These are phyloP conservation scores for Xyliphius kryptos DNA, from an alignment of 2,113 vertebrate genomes.

Conservation along the genomic window DNA sequence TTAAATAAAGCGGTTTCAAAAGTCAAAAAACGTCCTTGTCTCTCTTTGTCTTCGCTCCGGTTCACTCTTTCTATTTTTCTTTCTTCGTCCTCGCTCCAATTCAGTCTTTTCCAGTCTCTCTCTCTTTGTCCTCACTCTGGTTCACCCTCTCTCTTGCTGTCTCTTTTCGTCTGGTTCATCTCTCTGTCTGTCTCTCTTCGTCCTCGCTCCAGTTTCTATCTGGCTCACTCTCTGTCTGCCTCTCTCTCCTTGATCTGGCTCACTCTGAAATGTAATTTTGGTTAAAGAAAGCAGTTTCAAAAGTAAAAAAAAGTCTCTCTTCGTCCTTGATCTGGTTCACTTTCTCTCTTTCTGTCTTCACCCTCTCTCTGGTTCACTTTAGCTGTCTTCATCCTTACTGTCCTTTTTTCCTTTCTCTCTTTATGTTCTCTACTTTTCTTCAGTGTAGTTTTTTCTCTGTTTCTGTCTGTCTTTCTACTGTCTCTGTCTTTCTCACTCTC, in stretches of 20 bases:
- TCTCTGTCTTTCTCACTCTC: constrained; percentile 61
- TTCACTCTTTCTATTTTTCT: constrained; percentile 10
- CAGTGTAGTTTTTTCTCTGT: no score
- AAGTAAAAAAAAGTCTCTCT: no score
- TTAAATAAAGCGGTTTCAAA: no score
- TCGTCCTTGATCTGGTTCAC: constrained; percentile 1
- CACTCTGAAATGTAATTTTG: no score
- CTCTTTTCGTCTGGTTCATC: no score
- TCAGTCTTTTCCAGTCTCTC: neutral
- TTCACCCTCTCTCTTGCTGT: no score
- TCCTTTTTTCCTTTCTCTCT: no score
- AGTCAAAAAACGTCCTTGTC: no score
- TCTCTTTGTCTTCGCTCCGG: no score
- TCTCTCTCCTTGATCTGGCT: constrained; percentile 46
- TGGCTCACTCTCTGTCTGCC: constrained; percentile 14
- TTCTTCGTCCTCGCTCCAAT: constrained; percentile 59
- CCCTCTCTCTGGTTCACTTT: constrained; percentile 54
- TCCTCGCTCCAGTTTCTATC: constrained; percentile 8
- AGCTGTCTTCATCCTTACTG: no score
- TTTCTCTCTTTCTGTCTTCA: constrained; percentile 16
- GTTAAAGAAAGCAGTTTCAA: no score
- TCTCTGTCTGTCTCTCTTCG: neutral
- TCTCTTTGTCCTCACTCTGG: neutral
- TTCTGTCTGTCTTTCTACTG: constrained; percentile 43
- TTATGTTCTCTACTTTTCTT: no score